Conservation (phyloP, 2,113 vertebrate species). For the Centropristis striata region DNA sequence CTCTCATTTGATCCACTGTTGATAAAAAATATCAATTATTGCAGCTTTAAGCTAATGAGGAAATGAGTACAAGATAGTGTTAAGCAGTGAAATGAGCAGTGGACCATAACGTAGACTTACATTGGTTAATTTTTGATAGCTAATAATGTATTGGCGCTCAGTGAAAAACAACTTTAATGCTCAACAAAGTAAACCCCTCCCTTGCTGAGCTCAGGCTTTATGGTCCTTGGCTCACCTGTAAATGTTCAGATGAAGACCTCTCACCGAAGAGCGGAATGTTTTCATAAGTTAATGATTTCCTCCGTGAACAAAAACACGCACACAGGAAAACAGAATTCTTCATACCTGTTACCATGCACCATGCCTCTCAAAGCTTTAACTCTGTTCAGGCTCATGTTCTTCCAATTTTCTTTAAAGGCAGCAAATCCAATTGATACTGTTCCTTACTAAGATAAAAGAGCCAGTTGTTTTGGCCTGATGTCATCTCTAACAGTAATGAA, state of each 20-base stretch:
- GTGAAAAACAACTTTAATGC: slow-evolving; percentile 7
- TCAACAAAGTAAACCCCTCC: neutral
- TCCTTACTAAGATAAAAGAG: slow-evolving; percentile 69
- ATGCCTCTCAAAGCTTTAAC: slow-evolving; percentile 39
- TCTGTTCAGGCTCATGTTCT: slow-evolving; percentile 68
- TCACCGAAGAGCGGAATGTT: slow-evolving; percentile 31
- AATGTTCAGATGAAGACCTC: slow-evolving; percentile 27
- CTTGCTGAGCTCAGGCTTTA: neutral
- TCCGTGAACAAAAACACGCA: slow-evolving; percentile 58
- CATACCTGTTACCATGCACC: slow-evolving; percentile 64
- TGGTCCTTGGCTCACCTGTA: slow-evolving; percentile 33
- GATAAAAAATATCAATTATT: neutral
- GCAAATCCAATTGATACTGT: slow-evolving; percentile 73
- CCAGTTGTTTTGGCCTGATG: slow-evolving; percentile 74
- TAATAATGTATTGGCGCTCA: neutral
- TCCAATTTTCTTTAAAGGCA: slow-evolving; percentile 75
- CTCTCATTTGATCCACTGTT: neutral
- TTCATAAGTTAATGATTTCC: slow-evolving; percentile 75
- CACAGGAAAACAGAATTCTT: slow-evolving; percentile 74
- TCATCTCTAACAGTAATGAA: slow-evolving; percentile 80
- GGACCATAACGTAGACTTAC: neutral
- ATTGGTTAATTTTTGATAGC: no score
- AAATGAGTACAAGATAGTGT: neutral
- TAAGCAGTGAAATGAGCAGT: neutral
- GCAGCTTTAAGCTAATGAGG: neutral